These are phyloP conservation scores for Triplophysa dalaica DNA, from an alignment of 2,113 vertebrate species.

Conservation along the genomic window DNA sequence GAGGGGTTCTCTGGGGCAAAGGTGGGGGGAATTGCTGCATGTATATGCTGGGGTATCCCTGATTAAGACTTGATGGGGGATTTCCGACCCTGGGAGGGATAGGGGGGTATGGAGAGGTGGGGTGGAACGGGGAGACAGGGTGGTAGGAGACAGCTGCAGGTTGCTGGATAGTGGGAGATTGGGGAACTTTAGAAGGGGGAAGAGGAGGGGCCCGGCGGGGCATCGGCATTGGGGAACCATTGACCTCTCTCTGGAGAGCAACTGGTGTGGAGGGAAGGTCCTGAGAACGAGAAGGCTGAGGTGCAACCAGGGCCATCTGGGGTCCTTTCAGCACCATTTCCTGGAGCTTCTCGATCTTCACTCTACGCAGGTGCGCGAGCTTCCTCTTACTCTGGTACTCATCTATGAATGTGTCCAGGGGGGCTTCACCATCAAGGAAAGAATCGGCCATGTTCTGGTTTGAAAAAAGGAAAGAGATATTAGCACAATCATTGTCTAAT, in stretches of 20 bases:
- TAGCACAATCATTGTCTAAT: not conserved
- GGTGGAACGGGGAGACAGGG: slow-evolving; percentile 62
- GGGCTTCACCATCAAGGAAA: slow-evolving; percentile 87
- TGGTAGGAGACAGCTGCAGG: slow-evolving; percentile 67
- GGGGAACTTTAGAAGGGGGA: slow-evolving; percentile 73
- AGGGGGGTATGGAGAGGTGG: slow-evolving; percentile 76
- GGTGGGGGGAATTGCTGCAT: slow-evolving; percentile 82
- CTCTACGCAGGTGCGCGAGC: slow-evolving; percentile 87
- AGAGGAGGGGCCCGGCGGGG: slow-evolving; percentile 83
- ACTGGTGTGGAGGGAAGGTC: slow-evolving; percentile 64
- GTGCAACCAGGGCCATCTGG: slow-evolving; percentile 66
- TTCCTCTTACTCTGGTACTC: slow-evolving; percentile 89
- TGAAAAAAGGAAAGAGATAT: slow-evolving; percentile 12
- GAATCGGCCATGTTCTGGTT: slow-evolving; percentile 93
- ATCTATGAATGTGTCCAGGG: slow-evolving; percentile 88
- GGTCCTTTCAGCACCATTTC: slow-evolving; percentile 92
- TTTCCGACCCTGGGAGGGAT: slow-evolving; percentile 83
- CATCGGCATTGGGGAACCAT: slow-evolving; percentile 68
- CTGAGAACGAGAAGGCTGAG: slow-evolving; percentile 58
- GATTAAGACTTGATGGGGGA: slow-evolving; percentile 59
- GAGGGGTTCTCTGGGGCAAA: slow-evolving; percentile 82
- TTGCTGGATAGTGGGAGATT: slow-evolving; percentile 63
- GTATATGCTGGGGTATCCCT: slow-evolving; percentile 75
- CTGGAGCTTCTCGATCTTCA: slow-evolving; percentile 97
- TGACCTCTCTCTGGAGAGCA: slow-evolving; percentile 60